phyloP scores from a whole-genome alignment of 1,140 invertebrate genomes.

The Metopolophium dirhodum region DNA sequence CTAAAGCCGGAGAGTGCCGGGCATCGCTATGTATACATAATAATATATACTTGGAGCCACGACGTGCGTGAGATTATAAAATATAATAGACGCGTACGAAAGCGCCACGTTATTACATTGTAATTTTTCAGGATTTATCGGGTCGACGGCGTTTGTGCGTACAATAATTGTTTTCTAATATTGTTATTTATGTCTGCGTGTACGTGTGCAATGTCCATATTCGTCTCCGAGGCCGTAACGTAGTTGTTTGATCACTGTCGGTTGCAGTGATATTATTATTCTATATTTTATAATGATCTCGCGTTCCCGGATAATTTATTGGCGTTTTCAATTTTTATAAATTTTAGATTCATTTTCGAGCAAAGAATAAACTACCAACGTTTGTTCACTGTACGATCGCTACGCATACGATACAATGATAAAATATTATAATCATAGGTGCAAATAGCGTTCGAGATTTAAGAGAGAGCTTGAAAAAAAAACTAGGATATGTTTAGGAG shows the following conservation, averaged over 20 bases:
- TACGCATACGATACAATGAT: background rate
- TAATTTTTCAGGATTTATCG: slow-evolving; percentile 21
- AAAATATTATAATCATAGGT: no score
- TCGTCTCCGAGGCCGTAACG: background rate
- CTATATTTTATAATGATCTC: background rate
- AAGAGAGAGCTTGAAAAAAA: no score
- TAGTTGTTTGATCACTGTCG: background rate
- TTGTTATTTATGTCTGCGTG: background rate
- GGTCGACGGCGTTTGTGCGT: background rate
- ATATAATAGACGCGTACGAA: background rate
- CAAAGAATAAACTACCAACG: background rate
- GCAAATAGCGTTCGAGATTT: no score
- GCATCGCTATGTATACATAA: background rate
- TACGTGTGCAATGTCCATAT: background rate
- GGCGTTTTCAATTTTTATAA: background rate
- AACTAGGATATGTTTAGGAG: no score
- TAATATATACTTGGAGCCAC: background rate
- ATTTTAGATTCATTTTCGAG: background rate
- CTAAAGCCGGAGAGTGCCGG: background rate
- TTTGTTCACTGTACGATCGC: background rate
- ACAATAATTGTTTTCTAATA: slow-evolving; percentile 1
- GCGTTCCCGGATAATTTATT: background rate
- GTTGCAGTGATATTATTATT: background rate
- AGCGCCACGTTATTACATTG: background rate
- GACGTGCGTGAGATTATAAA: background rate